Base-by-base conservation (phyloP, 1,140 invertebrate genomes). In the Drosophila ogumai region DNA sequence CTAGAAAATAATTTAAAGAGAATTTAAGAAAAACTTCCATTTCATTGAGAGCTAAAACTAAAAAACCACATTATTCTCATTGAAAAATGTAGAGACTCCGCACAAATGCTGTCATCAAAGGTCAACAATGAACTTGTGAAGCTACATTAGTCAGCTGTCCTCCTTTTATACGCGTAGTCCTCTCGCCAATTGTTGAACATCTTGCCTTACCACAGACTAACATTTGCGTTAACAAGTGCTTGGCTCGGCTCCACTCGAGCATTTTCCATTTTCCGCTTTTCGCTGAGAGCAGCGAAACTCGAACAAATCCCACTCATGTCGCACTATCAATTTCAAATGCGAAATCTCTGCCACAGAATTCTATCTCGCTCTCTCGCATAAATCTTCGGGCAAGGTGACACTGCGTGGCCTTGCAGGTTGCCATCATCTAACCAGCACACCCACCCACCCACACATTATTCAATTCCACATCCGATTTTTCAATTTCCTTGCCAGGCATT, bases 261-360 rank as follows among this genome's bases (percentile, higher is more conserved):
- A 34, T 58, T 72, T 17, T 59, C 61, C 61, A 44, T 31, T 58
- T 17, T 59, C 61, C 61, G 61, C 40, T 6, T 47, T 57, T 49
- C 36, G 68, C 65, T 58, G 65, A 71, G 65, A 49, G 65, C 43
- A 19, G 50, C 50, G 47, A 77, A 59, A 60, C 64, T 73, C 60
- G 81, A 65, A 75, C 47, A 82, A 75, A 71, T 79, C 79, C 79
- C 54, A 68, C 55, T 71, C 46, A 44, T 87, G 75, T 72, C 66
- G 57, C 79, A 79, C 79, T 80, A 88, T 88, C 84, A 82, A 87
- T 88, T 79, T 63, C 43, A 80, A 77, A 84, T 88, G 72, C 67
- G 79, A 66, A 80, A 76, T 77, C 67, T 82, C 63, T 67, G 69
- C 66, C 67, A 63, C 47, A 36, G 34, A 54, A 54, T 19, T 19